Conservation (phyloP, 2,797 vertebrate genomes). For the Microcaecilia unicolor region DNA sequence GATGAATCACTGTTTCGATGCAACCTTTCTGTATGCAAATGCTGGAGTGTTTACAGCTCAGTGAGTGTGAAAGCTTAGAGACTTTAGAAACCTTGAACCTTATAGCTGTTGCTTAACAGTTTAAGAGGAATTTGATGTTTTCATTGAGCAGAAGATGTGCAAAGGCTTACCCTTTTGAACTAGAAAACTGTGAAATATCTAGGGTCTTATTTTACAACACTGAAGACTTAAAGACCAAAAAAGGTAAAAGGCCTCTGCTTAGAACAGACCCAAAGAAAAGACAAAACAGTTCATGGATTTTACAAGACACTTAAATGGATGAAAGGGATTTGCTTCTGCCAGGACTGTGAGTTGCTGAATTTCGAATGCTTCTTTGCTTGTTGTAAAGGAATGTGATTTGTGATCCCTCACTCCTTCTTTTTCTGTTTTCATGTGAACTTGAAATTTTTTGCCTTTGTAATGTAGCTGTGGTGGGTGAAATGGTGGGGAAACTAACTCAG, state of each 20-base stretch:
- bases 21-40: conserved; percentile 28
- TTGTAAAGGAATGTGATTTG: neutral
- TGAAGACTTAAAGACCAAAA: too few species aligned
- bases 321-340: neutral
- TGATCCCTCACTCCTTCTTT: conserved; percentile 13
- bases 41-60: conserved; percentile 29
- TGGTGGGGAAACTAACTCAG: conserved; percentile 75
- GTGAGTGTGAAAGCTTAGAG: conserved; percentile 29
- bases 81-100: conserved; percentile 25
- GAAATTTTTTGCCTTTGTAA: conserved; percentile 40
- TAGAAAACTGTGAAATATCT: too few species aligned
- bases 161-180: conserved; percentile 11
- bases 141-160: conserved; percentile 17
- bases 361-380: neutral
- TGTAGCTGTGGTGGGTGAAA: conserved; percentile 75
- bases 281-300: too few species aligned
- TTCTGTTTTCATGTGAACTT: conserved; percentile 27
- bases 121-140: conserved; percentile 36
- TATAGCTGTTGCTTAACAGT: conserved; percentile 21
- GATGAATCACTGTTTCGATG: conserved; percentile 25
- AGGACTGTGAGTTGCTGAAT: neutral
- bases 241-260: too few species aligned
- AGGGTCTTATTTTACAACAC: too few species aligned
- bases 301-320: too few species aligned
- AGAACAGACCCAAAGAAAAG: too few species aligned